phyloP scores from a whole-genome alignment of 2,888 invertebrate species.

The Notodonta dromedarius region DNA sequence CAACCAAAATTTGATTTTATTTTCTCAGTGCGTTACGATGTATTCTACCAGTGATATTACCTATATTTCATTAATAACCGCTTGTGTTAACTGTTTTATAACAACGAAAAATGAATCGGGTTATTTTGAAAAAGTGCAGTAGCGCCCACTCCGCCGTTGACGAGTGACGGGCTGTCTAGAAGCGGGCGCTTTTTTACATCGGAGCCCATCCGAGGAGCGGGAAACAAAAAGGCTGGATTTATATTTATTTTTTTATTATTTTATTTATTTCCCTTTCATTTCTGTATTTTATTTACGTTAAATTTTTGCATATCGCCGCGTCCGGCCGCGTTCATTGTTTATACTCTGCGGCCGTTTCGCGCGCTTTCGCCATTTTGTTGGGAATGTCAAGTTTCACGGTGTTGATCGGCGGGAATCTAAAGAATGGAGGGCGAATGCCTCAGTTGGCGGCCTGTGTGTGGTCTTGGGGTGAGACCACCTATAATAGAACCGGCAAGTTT shows the following conservation, averaged over 20 bases:
- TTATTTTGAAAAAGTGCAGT: constrained; percentile 44
- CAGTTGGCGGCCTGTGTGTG: constrained; percentile 48
- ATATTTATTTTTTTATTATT: constrained; percentile 75
- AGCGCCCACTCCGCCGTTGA: constrained; percentile 36
- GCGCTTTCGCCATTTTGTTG: constrained; percentile 62
- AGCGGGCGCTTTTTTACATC: constrained; percentile 82
- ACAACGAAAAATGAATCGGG: constrained; percentile 4
- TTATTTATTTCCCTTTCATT: constrained; percentile 78
- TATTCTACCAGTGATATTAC: too few species aligned
- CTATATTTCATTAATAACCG: too few species aligned
- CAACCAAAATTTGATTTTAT: too few species aligned
- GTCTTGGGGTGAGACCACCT: constrained; percentile 27
- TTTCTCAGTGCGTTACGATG: too few species aligned
- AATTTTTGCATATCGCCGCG: constrained; percentile 75
- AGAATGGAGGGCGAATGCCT: constrained; percentile 44
- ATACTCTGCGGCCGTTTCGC: constrained; percentile 52
- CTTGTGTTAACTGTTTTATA: too few species aligned
- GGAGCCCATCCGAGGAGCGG: constrained; percentile 79
- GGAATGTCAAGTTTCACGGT: constrained; percentile 68
- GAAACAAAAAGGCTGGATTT: constrained; percentile 83
- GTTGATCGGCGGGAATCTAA: constrained; percentile 53
- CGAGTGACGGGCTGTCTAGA: constrained; percentile 77
- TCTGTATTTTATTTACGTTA: constrained; percentile 73
- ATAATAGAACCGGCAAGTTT: background rate
- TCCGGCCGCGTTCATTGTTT: constrained; percentile 45